phyloP scores from a whole-genome alignment of 2,113 vertebrate genomes.

The Bufo bufo region DNA sequence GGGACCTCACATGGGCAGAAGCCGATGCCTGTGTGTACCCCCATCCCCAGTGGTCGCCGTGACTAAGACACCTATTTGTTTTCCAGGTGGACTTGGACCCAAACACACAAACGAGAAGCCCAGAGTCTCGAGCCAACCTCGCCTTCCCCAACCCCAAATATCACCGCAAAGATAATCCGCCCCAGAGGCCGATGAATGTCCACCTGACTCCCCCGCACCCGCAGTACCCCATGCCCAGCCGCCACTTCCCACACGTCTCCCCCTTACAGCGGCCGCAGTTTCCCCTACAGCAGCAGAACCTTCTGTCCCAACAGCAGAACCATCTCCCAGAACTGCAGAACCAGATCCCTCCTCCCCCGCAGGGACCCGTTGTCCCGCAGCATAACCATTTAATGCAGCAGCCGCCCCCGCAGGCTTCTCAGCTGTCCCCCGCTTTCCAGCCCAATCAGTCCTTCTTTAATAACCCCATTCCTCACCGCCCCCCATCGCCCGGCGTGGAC shows the following conservation, averaged over 20 bases:
- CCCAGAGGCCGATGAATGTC: slow-evolving; percentile 85
- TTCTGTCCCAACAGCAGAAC: slow-evolving; percentile 74
- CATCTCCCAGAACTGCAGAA: slow-evolving; percentile 74
- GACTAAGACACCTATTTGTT: neutral
- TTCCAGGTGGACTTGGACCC: slow-evolving; percentile 85
- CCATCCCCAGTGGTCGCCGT: too few species aligned
- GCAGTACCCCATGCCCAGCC: slow-evolving; percentile 78
- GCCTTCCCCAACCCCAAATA: slow-evolving; percentile 83
- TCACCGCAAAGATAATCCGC: slow-evolving; percentile 88
- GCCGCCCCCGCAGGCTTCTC: slow-evolving; percentile 72
- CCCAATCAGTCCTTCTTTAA: slow-evolving; percentile 84
- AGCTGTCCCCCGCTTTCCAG: slow-evolving; percentile 84
- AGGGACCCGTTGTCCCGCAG: slow-evolving; percentile 76
- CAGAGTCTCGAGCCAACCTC: slow-evolving; percentile 81
- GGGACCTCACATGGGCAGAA: too few species aligned
- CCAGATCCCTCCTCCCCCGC: slow-evolving; percentile 76
- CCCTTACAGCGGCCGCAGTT: slow-evolving; percentile 85
- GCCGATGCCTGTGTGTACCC: too few species aligned
- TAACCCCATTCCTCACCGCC: slow-evolving; percentile 80
- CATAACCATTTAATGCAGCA: slow-evolving; percentile 74
- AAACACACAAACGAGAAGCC: slow-evolving; percentile 82
- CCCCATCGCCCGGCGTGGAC: slow-evolving; percentile 87
- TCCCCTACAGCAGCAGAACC: slow-evolving; percentile 77
- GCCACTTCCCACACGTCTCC: slow-evolving; percentile 82
- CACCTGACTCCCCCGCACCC: slow-evolving; percentile 86